Evolutionary conservation across 2,113 vertebrate species (phyloP).

Genomic region (Montifringilla adamsi): DNA sequence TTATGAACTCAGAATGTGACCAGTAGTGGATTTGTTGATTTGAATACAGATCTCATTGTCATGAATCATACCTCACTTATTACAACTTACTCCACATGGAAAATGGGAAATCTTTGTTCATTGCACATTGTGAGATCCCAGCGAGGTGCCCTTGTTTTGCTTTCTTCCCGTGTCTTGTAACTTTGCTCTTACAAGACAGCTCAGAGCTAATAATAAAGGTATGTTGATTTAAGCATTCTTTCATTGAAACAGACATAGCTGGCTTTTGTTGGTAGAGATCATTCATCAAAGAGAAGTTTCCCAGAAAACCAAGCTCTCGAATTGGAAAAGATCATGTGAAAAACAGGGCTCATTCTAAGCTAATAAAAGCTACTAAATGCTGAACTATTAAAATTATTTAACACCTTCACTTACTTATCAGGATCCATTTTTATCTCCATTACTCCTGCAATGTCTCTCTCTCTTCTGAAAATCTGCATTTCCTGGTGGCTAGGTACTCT

Average conservation of each 20-base stretch:
- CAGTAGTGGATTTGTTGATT: background rate
- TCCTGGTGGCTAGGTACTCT: background rate
- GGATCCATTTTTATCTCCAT: background rate
- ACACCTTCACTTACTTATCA: background rate
- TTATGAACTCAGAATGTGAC: background rate
- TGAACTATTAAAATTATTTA: background rate
- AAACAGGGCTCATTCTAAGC: background rate
- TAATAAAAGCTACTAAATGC: background rate
- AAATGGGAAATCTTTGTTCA: background rate
- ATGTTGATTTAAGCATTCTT: background rate
- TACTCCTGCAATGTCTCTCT: background rate
- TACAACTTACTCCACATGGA: background rate
- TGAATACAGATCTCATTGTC: background rate
- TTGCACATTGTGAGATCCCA: background rate
- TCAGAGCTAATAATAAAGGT: background rate
- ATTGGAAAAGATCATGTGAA: background rate
- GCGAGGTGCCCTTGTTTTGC: background rate
- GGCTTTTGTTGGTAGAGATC: background rate
- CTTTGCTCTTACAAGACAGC: background rate
- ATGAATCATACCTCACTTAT: background rate
- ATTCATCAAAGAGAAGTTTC: background rate
- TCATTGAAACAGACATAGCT: background rate
- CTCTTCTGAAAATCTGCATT: background rate
- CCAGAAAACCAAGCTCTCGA: background rate
- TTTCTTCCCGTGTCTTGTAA: background rate